Evolutionary conservation across 2,113 vertebrate species (phyloP).

Genomic region (Nipponia nippon): DNA sequence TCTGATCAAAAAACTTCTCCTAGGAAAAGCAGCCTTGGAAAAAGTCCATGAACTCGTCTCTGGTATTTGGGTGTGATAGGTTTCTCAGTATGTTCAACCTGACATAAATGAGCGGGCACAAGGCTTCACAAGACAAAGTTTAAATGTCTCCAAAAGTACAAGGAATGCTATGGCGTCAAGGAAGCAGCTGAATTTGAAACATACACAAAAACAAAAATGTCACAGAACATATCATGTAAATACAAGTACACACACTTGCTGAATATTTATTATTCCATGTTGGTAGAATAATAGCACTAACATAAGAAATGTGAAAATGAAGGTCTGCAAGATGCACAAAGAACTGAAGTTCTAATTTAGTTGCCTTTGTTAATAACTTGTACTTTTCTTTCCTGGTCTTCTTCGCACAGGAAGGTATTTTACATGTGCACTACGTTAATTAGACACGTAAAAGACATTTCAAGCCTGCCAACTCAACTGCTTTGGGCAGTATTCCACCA

Average conservation of each 20-base stretch:
- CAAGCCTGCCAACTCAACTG: neutral
- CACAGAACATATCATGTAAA: neutral
- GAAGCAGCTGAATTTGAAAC: neutral
- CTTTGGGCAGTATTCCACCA: conserved; percentile 36
- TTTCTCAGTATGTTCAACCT: neutral
- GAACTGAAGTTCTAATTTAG: neutral
- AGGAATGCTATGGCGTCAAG: neutral
- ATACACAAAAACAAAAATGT: neutral
- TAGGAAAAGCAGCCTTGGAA: neutral
- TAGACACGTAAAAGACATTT: conserved; percentile 5
- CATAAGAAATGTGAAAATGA: neutral
- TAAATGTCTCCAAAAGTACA: neutral
- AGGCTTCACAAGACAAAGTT: neutral
- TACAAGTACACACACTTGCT: neutral
- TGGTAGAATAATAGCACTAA: neutral
- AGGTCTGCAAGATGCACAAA: neutral
- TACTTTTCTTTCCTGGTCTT: neutral
- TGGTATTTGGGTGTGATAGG: neutral
- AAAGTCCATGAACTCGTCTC: neutral
- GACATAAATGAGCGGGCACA: neutral
- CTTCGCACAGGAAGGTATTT: neutral
- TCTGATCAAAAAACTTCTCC: neutral
- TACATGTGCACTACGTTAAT: neutral
- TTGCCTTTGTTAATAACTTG: neutral
- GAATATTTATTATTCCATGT: neutral